These are phyloP conservation scores for Lontra canadensis DNA, from an alignment of 2,113 vertebrate species.

Conservation along the genomic window DNA sequence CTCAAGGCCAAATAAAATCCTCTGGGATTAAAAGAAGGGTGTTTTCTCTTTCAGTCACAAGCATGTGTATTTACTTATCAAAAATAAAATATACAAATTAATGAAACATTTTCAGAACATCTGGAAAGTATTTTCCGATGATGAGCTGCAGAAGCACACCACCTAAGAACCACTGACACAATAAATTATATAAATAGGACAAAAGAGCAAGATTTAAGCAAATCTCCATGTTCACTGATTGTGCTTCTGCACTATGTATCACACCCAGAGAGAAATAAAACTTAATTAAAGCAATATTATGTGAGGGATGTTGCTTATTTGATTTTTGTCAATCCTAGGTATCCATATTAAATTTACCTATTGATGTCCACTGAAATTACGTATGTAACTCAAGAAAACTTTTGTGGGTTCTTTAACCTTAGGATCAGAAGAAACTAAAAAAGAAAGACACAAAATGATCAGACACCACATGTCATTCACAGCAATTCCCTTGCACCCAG, in stretches of 20 bases:
- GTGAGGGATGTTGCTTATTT: neutral
- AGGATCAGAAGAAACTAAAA: neutral
- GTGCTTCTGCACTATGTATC: neutral
- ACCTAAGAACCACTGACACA: slow-evolving; percentile 20
- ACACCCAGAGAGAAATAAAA: slow-evolving; percentile 28
- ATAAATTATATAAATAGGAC: slow-evolving; percentile 58
- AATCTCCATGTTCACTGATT: slow-evolving; percentile 6
- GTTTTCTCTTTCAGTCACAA: slow-evolving; percentile 18
- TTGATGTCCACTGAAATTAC: neutral
- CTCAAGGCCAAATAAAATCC: slow-evolving; percentile 29
- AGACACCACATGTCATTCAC: neutral
- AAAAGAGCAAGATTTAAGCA: slow-evolving; percentile 38
- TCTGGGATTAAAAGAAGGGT: slow-evolving; percentile 26
- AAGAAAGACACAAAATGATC: neutral
- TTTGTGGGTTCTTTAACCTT: neutral
- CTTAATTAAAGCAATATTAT: slow-evolving; percentile 26
- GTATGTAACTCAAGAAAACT: neutral
- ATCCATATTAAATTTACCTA: neutral
- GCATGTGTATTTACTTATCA: slow-evolving; percentile 44
- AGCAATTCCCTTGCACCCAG: neutral
- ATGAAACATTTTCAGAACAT: slow-evolving; percentile 55
- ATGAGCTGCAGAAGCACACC: neutral
- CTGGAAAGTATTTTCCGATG: slow-evolving; percentile 57
- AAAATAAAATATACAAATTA: slow-evolving; percentile 60
- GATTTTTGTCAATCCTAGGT: neutral